phyloP scores from a whole-genome alignment of 2,797 vertebrate species.

The Gymnothorax javanicus region DNA sequence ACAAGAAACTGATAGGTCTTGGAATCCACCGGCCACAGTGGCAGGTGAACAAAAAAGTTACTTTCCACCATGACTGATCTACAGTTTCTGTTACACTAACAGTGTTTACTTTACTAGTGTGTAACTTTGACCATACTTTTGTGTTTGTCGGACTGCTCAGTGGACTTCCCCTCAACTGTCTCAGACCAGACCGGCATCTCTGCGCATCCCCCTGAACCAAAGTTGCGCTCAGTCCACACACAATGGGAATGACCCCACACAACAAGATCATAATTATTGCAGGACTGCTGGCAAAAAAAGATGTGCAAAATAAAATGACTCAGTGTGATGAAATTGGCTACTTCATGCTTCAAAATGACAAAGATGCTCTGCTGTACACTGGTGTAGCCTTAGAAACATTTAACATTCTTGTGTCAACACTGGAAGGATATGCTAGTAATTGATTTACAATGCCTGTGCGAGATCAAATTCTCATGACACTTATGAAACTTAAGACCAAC shows the following conservation, averaged over 20 bases:
- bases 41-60: no score
- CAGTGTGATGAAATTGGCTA: neutral
- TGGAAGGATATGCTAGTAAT: neutral
- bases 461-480: conserved; percentile 26
- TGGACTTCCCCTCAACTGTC: neutral
- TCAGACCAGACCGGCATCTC: neutral
- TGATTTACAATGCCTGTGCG: conserved; percentile 2
- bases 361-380: conserved; percentile 8
- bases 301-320: neutral
- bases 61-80: no score
- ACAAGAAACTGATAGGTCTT: no score
- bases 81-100: no score
- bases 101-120: no score
- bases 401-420: neutral
- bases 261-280: neutral
- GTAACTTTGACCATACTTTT: no score
- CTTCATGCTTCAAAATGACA: conserved; percentile 12
- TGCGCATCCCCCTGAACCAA: neutral
- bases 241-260: conserved; percentile 25
- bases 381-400: conserved; percentile 7
- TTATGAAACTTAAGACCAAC: conserved; percentile 33
- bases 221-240: neutral
- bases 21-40: no score
- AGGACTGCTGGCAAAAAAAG: neutral
- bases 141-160: no score